Base-by-base conservation (phyloP, 1,140 invertebrate genomes). In the Sarcophaga bullata region DNA sequence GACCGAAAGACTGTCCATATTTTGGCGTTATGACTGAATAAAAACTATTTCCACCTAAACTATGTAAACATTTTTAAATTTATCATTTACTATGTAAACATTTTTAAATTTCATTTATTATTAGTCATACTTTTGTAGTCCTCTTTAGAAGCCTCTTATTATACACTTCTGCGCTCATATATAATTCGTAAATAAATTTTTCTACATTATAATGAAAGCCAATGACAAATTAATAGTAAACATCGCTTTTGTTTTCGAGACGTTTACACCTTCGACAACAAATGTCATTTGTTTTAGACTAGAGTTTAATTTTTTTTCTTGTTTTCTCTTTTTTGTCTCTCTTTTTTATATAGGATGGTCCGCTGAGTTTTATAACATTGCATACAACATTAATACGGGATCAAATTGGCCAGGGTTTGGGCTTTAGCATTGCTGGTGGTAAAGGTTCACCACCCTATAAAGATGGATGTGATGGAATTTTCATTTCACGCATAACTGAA, bases 401-500 rank as follows among this genome's bases (percentile, higher is more conserved):
- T 91, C 95, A 96, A 83, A 95, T 96, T 87, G 93, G 93, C 5
- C 89, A 90, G 82, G 95, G 95, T 80, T 92, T 99, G 73, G 98
- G 98, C 81, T 98, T 99, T 91, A 98, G 97, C 90, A 98, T 99
- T 90, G 96, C 97, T 7, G 97, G 97, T 73, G 97, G 97, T n/a
- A 95, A 96, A 91, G 96, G 96, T 68, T 97, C 96, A 46, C 94
- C 95, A 46, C 94, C 96, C 1, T 97, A 95, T 89, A 90, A 92
- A 86, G 91, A 93, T 82, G 92, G 93, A 88, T 93, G 93, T 83
- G 92, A 97, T 92, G 95, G 95, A 50, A 96, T 98, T 87, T 98
- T 95, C 91, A 95, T 99, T 88, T 98, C 97, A 84, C 94, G 95
- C 87, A 96, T 99, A 84, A 97, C 96, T 6, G 96, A 97, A 86